Base-by-base conservation (phyloP, 2,797 vertebrate species). In the Bothrops alternatus region DNA sequence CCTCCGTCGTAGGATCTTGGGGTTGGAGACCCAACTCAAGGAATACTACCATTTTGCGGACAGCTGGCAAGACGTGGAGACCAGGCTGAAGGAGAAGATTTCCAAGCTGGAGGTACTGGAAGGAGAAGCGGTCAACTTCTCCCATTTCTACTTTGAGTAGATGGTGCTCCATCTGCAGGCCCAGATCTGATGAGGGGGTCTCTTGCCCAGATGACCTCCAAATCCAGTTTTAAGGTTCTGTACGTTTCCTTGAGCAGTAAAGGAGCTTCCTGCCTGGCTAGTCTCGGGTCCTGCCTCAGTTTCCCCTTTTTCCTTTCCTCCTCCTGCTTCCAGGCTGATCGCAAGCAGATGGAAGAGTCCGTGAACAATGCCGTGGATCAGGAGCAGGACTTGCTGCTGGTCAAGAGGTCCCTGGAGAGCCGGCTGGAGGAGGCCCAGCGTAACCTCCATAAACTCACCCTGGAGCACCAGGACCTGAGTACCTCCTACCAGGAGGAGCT, bases 391-490 rank as follows among this genome's bases (percentile, higher is more conserved):
- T 97, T 99, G 96, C 97, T 98, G 88, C 95, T 98, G 0, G 98
- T 98, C 73, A 98, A 98, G 96, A 95, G 98, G 18, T 95, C 96
- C 0, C 97, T 99, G 96, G 98, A 98, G 95, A 95, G 92, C 2
- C 98, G 98, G 65, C 96, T 99, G 96, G 99, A 99, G 0, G 99
- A 99, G 94, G 97, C 97, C 0, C 98, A 98, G 95, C 95, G 98
- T 16, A 96, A 96, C 32, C 93, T 96, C 87, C 89, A 92, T 6
- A 97, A 98, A 16, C 96, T 99, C 90, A 93, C 94, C 0, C 98
- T 98, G 96, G 99, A 99, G 96, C 98, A 98, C 28, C 98, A 98
- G 3, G 98, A 98, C 20, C 96, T 99, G 93, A 96, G 25, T 78
- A 94, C 91, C 0, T 97, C 98, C 8, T 96, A 98, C 58, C 98